Conservation (phyloP, 2,888 invertebrate species). For the Camponotus fellah region DNA sequence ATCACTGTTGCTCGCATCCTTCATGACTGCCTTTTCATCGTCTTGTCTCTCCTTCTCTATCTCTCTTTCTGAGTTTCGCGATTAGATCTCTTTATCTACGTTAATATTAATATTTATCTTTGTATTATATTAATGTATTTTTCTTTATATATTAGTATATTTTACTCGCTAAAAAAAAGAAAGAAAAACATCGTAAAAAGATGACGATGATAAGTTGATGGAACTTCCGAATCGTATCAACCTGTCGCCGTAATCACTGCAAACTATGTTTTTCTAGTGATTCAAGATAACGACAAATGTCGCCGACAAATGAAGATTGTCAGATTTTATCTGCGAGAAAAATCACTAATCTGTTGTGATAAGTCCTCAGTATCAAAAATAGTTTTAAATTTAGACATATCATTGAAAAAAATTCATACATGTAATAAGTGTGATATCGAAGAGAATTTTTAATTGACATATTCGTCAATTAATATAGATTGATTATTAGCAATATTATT, state of each 20-base stretch:
- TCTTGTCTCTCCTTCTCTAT: neutral
- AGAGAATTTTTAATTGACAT: neutral
- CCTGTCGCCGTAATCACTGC: conserved; percentile 20
- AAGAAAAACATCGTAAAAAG: neutral
- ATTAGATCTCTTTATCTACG: conserved; percentile 2
- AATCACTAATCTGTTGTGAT: neutral
- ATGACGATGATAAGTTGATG: neutral
- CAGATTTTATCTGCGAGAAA: neutral
- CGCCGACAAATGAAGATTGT: neutral
- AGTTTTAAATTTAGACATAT: neutral
- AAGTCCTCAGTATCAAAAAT: neutral
- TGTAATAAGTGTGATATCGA: neutral
- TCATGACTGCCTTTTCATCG: conserved; percentile 22
- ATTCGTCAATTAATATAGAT: neutral
- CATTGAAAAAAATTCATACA: neutral
- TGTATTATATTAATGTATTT: neutral
- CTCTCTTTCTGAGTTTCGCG: conserved; percentile 4
- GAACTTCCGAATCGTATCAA: conserved; percentile 38
- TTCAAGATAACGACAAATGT: conserved; percentile 9
- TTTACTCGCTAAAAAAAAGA: neutral
- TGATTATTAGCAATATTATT: neutral
- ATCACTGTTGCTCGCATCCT: conserved; percentile 37
- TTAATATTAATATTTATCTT: conserved; percentile 9
- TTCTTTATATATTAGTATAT: neutral
- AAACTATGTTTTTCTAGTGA: conserved; percentile 30